Conservation (phyloP, 2,888 invertebrate species). For the Arrhopalites spinosus region DNA sequence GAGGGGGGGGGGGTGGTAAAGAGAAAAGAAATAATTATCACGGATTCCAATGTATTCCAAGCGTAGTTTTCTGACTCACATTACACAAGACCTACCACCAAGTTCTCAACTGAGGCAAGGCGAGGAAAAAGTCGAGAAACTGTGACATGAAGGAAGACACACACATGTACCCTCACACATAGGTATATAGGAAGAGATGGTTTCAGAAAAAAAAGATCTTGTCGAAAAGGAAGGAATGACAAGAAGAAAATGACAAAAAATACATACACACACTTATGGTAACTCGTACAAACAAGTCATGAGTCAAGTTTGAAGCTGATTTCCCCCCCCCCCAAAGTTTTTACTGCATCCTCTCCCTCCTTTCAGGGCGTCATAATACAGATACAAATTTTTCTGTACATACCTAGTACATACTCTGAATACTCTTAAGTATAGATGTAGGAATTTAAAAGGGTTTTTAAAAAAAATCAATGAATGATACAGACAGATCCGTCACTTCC, state of each 20-base stretch:
- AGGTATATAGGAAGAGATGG: constrained; percentile 1
- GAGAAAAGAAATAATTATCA: constrained; percentile 50
- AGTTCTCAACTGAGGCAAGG: constrained; percentile 26
- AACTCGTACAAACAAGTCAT: background rate
- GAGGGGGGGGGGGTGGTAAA: constrained; percentile 16
- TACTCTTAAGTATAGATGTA: no score
- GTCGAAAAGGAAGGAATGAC: constrained; percentile 17
- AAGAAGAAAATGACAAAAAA: background rate
- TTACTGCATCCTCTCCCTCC: background rate
- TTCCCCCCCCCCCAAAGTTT: background rate
- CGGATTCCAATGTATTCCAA: constrained; percentile 51
- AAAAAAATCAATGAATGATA: no score
- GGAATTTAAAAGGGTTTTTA: no score
- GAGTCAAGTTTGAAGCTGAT: constrained; percentile 14
- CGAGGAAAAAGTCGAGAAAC: constrained; percentile 7
- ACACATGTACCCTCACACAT: background rate
- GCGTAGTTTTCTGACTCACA: constrained; percentile 42
- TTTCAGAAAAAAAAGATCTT: constrained; percentile 18
- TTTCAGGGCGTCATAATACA: no score
- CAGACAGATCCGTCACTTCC: no score
- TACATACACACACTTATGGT: background rate
- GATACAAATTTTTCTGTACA: no score
- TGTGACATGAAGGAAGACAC: constrained; percentile 26
- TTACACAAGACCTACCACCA: constrained; percentile 38
- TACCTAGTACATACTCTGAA: no score